Evolutionary conservation across 2,888 invertebrate species (phyloP).

Genomic region (Nycteola revayana): DNA sequence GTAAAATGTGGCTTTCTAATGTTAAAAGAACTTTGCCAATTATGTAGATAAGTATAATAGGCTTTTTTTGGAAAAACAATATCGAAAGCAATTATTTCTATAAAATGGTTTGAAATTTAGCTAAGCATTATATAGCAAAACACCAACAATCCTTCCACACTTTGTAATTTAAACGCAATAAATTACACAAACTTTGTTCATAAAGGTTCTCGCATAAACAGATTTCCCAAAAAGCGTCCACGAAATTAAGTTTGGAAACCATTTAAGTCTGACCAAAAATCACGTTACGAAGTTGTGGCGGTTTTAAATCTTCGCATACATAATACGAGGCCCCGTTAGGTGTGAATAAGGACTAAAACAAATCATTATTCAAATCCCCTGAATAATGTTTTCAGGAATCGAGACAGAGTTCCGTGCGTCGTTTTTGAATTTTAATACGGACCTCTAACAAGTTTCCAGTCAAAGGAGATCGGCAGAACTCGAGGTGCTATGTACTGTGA

Average conservation of each 20-base stretch:
- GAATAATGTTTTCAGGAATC: slow-evolving; percentile 80
- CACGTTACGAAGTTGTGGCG: slow-evolving; percentile 66
- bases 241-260: slow-evolving; percentile 72
- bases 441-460: slow-evolving; percentile 78
- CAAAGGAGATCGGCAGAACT: slow-evolving; percentile 75
- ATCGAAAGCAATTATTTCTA: too few species aligned
- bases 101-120: too few species aligned
- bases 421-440: slow-evolving; percentile 82
- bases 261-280: slow-evolving; percentile 77
- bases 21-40: too few species aligned
- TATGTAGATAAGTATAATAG: too few species aligned
- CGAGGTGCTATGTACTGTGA: slow-evolving; percentile 31
- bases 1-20: too few species aligned
- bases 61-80: too few species aligned
- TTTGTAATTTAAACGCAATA: slow-evolving; percentile 31
- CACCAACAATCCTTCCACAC: slow-evolving; percentile 21
- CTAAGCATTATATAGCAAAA: too few species aligned
- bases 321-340: slow-evolving; percentile 40
- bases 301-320: slow-evolving; percentile 70
- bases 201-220: slow-evolving; percentile 49
- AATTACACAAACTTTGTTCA: slow-evolving; percentile 37
- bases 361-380: slow-evolving; percentile 80
- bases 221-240: slow-evolving; percentile 48
- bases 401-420: slow-evolving; percentile 73
- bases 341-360: slow-evolving; percentile 69